These are phyloP conservation scores for Stegastes partitus DNA, from an alignment of 2,113 vertebrate genomes.

Conservation along the genomic window DNA sequence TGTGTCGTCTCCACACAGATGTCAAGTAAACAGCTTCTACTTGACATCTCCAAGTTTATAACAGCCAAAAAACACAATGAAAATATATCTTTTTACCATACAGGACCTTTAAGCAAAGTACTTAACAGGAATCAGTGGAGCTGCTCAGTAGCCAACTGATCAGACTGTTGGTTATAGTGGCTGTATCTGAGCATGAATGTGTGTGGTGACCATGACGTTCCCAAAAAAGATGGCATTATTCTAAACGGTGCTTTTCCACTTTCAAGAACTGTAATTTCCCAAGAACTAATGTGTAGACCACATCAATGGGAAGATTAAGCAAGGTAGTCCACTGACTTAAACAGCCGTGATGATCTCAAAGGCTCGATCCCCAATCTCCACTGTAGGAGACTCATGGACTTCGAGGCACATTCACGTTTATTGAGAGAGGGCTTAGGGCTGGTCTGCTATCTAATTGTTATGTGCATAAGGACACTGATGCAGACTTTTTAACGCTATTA, in stretches of 20 bases:
- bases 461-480: too few relatives aligned
- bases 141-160: not conserved
- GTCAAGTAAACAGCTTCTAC: too few relatives aligned
- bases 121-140: not conserved
- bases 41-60: too few relatives aligned
- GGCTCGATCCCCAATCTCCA: too few relatives aligned
- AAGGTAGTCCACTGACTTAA: not conserved
- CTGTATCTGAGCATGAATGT: not conserved
- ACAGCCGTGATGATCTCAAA: not conserved
- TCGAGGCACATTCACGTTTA: too few relatives aligned
- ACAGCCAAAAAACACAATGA: too few relatives aligned
- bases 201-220: not conserved
- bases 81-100: too few relatives aligned
- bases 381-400: too few relatives aligned
- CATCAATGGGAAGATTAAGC: not conserved
- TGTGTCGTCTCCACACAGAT: too few relatives aligned
- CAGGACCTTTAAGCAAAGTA: not conserved
- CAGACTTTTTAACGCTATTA: too few relatives aligned
- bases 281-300: not conserved
- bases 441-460: too few relatives aligned
- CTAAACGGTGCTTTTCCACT: not conserved
- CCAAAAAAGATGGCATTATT: not conserved
- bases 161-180: not conserved
- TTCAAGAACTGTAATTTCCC: not conserved
- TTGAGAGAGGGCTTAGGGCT: too few relatives aligned